Base-by-base conservation (phyloP, 1,140 invertebrate species). In the Lordiphosa collinella region DNA sequence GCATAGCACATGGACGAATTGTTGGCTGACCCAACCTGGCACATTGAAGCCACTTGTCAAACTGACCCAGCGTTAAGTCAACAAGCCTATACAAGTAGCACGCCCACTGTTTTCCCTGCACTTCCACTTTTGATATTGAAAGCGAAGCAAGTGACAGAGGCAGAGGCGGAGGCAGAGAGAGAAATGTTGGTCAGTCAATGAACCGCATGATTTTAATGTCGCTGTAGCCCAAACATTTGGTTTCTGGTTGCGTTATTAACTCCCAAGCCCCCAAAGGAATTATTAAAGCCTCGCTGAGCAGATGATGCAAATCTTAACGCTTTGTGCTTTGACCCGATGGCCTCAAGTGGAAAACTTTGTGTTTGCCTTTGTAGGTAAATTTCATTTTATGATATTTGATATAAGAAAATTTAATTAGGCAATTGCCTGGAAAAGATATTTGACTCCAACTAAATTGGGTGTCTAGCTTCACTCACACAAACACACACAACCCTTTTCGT, bases 171-270 rank as follows among this genome's bases (percentile, higher is more conserved):
- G 18, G 18, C 18, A 18, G 18, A 25, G 22, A 25, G 22, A 50
- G 51, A 37, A 59, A 71, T 44, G 63, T 61, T 75, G 70, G 76
- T 57, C 76, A 62, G 47, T 63, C 69, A 84, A 78, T 84, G 73
- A 84, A 84, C 73, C 64, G 78, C 37, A 78, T 84, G 78, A 84
- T 84, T 84, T 84, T 84, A 84, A 84, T 84, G 59, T 60, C 57
- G 51, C 48, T 54, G 47, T 40, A 48, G 55, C 37, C 55, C 55
- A 50, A 35, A 68, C 44, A 59, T 53, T 68, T 60, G 55, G 47
- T 55, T 55, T 53, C 54, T 60, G 55, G 47, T 55, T 55, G 63
- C 68, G 38, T 58, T 68, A 68, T 68, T 68, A 68, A 68, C 63
- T 68, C 37, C 32, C 35, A 54, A 52, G 22, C 47, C 38, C 46